Evolutionary conservation across 1,140 invertebrate species (phyloP), one percentile per base, ranked within the genome.

Genomic region (Drosophila mauritiana): DNA sequence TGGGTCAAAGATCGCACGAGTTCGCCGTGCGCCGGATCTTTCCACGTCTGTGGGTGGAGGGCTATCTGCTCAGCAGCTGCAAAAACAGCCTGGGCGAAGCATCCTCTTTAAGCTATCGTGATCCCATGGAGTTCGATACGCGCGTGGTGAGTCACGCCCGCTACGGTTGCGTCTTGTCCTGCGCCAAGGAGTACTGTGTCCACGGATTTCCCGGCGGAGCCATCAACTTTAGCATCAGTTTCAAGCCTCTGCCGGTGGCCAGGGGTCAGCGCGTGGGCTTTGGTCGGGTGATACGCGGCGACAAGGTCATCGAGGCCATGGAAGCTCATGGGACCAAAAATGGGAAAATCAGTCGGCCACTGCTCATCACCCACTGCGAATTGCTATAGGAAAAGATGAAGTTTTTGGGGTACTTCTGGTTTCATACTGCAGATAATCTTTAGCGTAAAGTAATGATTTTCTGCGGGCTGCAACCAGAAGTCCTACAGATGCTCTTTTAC

Each of bases 241-340:
- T 80, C 39, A 82, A 78, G 37, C 82, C 77, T 1, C 43, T 86
- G 6, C 27, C 56, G 13, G 73, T 69, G 13, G 53, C 72, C 22
- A 86, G 64, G 49, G 82, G 82, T 2, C 78, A 73, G 40, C 54
- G 82, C 8, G 73, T 83, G 31, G 82, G 58, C n/a, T 86, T 86
- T n/a, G 82, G 82, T 1, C 54, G 61, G 17, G 69, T 85, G 20
- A 20, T 63, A 20, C 55, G 76, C 20, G 82, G 80, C 42, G 37
- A 54, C 12, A 65, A 72, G 37, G 52, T 83, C 20, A 59, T 86
- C 20, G 43, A 65, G 8, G 25, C 37, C n/a, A 65, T 80, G 64
- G 59, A 86, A 36, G 10, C 31, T 0, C 63, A 64, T 20, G 77
- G 78, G 2, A 73, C 80, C 17, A 67, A 73, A 15, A 80, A 80